These are phyloP conservation scores for Uromys caudimaculatus DNA, from an alignment of 2,797 vertebrate genomes.

Conservation along the genomic window DNA sequence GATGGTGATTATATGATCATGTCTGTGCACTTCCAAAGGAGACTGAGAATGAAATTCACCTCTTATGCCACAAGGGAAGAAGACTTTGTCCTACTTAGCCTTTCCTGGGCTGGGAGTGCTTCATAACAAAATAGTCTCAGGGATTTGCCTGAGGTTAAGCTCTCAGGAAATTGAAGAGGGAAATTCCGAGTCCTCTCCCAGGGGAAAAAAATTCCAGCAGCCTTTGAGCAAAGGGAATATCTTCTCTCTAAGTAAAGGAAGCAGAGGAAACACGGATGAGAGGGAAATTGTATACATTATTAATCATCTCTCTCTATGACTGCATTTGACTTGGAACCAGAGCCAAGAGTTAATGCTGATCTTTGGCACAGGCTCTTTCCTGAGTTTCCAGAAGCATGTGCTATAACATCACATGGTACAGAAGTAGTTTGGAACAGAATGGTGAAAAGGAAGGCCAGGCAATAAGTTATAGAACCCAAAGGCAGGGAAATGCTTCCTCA, in stretches of 20 bases:
- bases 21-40: background rate
- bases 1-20: too few species aligned
- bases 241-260: constrained; percentile 23
- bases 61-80: background rate
- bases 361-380: background rate
- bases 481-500: background rate
- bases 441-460: background rate
- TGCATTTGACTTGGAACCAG: background rate
- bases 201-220: constrained; percentile 8
- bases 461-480: background rate
- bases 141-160: background rate
- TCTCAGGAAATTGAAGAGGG: constrained; percentile 42
- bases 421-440: background rate
- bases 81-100: background rate
- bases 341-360: background rate
- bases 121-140: constrained; percentile 34
- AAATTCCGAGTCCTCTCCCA: constrained; percentile 63
- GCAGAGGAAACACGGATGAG: background rate
- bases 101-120: background rate
- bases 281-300: constrained; percentile 17
- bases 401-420: background rate
- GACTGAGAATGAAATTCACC: background rate
- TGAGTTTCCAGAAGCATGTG: constrained; percentile 15
- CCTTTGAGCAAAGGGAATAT: constrained; percentile 24
- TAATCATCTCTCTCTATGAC: constrained; percentile 9